These are phyloP conservation scores for Chironomus tepperi DNA, from an alignment of 1,140 invertebrate genomes.

Conservation along the genomic window DNA sequence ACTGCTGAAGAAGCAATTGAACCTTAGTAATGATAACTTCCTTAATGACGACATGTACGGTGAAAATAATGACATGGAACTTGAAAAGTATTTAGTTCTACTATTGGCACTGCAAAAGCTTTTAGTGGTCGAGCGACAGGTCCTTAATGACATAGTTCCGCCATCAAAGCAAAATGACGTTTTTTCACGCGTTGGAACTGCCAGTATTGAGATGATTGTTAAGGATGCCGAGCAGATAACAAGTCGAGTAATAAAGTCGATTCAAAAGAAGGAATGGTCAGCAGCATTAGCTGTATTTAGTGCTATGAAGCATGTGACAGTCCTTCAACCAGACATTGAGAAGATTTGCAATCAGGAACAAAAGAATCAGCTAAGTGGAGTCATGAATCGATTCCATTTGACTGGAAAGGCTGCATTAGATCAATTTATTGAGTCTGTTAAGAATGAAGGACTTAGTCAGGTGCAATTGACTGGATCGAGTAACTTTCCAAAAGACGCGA, in stretches of 20 bases:
- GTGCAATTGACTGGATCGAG: slow-evolving; percentile 29
- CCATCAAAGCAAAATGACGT: slow-evolving; percentile 68
- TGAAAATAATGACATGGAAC: slow-evolving; percentile 72
- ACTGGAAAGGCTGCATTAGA: slow-evolving; percentile 83
- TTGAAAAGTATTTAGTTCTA: slow-evolving; percentile 78
- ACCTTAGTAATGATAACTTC: slow-evolving; percentile 35
- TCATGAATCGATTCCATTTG: slow-evolving; percentile 55
- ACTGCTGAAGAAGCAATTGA: slow-evolving; percentile 42
- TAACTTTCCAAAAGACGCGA: slow-evolving; percentile 78
- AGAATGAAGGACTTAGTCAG: slow-evolving; percentile 53
- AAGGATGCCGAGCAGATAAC: slow-evolving; percentile 80
- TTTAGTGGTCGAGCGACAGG: slow-evolving; percentile 75
- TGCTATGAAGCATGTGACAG: slow-evolving; percentile 70
- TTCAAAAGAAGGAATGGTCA: slow-evolving; percentile 70
- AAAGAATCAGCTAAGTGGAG: slow-evolving; percentile 60
- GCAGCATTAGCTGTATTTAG: slow-evolving; percentile 78
- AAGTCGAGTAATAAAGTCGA: slow-evolving; percentile 65
- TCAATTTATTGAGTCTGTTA: slow-evolving; percentile 85
- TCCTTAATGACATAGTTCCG: slow-evolving; percentile 79
- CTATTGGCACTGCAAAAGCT: slow-evolving; percentile 79
- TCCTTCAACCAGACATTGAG: slow-evolving; percentile 77
- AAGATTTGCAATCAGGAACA: slow-evolving; percentile 62
- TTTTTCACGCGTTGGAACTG: slow-evolving; percentile 74
- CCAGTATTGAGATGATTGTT: slow-evolving; percentile 75
- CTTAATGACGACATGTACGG: slow-evolving; percentile 53